A percentile compares a stretch with the other conserved stretches of the same genome.
phyloP scores from a whole-genome alignment of 2,888 invertebrate genomes.

The Drosophila borealis region DNA sequence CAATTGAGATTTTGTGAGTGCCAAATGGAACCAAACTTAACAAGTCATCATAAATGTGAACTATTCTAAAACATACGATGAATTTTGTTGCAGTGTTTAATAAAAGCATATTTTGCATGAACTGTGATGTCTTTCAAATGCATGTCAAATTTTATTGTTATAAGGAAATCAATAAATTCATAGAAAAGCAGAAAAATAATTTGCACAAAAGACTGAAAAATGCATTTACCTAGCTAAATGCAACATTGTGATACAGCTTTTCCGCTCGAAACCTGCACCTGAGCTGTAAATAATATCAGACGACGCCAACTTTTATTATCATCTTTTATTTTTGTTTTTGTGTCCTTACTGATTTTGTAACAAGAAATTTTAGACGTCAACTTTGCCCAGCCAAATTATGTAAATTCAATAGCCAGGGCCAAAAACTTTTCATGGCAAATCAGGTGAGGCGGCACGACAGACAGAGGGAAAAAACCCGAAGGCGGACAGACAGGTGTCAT shows the following conservation, averaged over 20 bases:
- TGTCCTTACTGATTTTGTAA: conserved; percentile 1
- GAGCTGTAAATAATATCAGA: conserved; percentile 26
- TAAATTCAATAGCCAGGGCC: conserved; percentile 63
- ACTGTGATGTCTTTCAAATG: conserved; percentile 2
- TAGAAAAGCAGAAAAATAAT: conserved; percentile 58
- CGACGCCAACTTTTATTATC: conserved; percentile 21
- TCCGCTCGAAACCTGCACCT: not conserved
- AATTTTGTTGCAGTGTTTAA: conserved; percentile 27
- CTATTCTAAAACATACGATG: too few relatives aligned
- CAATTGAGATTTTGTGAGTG: too few relatives aligned
- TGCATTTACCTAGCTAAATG: conserved; percentile 17
- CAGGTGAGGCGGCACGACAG: conserved; percentile 48
- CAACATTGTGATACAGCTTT: conserved; percentile 15
- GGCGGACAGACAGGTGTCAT: conserved; percentile 69
- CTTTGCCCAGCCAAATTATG: conserved; percentile 64
- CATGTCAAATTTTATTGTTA: conserved; percentile 20
- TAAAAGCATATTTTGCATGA: conserved; percentile 15
- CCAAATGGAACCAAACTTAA: too few relatives aligned
- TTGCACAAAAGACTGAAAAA: conserved; percentile 39
- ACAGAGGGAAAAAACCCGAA: conserved; percentile 24
- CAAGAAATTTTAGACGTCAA: conserved; percentile 28
- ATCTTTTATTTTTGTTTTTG: conserved; percentile 1
- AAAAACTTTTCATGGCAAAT: conserved; percentile 71
- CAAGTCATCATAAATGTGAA: too few relatives aligned
- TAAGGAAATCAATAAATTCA: conserved; percentile 65